Conservation (phyloP, 2,888 invertebrate genomes). For the Pantelozetes paolii region DNA sequence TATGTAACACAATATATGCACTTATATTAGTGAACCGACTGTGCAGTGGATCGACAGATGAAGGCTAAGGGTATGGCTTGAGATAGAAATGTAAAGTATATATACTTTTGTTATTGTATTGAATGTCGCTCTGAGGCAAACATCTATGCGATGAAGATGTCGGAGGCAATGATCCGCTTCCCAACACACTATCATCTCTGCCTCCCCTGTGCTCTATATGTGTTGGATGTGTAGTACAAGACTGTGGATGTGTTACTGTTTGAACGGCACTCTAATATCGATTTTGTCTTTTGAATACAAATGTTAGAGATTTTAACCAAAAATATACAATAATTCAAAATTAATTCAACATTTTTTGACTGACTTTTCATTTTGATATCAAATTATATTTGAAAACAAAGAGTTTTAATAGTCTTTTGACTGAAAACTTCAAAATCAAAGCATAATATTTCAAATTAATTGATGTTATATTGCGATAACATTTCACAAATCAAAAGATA, state of each 20-base stretch:
- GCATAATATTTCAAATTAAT: too few relatives aligned
- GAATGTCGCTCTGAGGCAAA: slow-evolving; percentile 19
- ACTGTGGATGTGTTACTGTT: too few relatives aligned
- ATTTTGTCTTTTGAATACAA: background rate
- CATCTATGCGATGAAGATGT: slow-evolving; percentile 13
- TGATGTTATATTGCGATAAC: too few relatives aligned
- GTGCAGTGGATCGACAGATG: too few relatives aligned
- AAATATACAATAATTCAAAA: background rate
- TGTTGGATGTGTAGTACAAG: background rate
- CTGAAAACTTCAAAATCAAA: too few relatives aligned
- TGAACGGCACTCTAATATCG: background rate
- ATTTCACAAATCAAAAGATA: too few relatives aligned
- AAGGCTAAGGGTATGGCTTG: too few relatives aligned
- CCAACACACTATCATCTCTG: slow-evolving; percentile 10
- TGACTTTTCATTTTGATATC: too few relatives aligned
- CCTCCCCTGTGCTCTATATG: background rate
- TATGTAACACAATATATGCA: too few relatives aligned
- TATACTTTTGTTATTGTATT: background rate
- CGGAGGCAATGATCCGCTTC: slow-evolving; percentile 19
- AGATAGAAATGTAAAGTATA: slow-evolving; percentile 16
- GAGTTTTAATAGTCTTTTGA: too few relatives aligned
- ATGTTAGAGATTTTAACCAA: background rate
- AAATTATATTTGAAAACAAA: too few relatives aligned
- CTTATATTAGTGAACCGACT: too few relatives aligned
- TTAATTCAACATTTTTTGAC: background rate